phyloP scores from a whole-genome alignment of 2,797 vertebrate genomes.

The Myoxocephalus aenaeus region DNA sequence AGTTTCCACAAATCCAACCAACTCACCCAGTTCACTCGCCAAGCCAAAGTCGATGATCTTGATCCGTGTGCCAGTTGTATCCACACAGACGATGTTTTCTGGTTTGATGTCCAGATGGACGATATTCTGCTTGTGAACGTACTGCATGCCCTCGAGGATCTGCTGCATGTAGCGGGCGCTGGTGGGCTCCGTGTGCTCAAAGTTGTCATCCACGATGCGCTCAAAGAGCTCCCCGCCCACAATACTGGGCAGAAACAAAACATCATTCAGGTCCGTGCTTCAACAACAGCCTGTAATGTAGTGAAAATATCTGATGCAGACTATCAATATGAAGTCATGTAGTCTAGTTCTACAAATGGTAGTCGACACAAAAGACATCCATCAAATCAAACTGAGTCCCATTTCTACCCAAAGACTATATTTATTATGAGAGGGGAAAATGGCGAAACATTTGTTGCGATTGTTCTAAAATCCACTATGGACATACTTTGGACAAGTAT shows the following conservation, averaged over 20 bases:
- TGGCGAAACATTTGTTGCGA: background rate
- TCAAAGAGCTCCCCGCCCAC: slow-evolving; percentile 92
- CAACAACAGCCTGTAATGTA: background rate
- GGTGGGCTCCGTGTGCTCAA: slow-evolving; percentile 90
- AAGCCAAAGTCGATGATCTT: slow-evolving; percentile 93
- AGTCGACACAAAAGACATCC: background rate
- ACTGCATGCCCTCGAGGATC: slow-evolving; percentile 89
- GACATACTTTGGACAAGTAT: background rate
- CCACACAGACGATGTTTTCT: slow-evolving; percentile 91
- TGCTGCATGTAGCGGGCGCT: slow-evolving; percentile 88
- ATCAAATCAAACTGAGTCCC: background rate
- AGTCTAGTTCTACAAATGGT: background rate
- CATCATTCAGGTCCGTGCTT: background rate
- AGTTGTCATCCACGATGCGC: slow-evolving; percentile 87
- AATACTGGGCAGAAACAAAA: slow-evolving; percentile 74
- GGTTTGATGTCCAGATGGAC: slow-evolving; percentile 92
- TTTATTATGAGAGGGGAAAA: background rate
- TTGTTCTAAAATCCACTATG: background rate
- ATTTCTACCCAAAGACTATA: background rate
- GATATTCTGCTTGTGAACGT: slow-evolving; percentile 86
- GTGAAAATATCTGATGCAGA: background rate
- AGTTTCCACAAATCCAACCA: background rate
- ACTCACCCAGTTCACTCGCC: slow-evolving; percentile 87
- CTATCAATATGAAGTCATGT: background rate
- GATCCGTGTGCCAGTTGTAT: slow-evolving; percentile 78